Evolutionary conservation across 2,113 vertebrate species (phyloP).

Genomic region (Neomonachus schauinslandi): DNA sequence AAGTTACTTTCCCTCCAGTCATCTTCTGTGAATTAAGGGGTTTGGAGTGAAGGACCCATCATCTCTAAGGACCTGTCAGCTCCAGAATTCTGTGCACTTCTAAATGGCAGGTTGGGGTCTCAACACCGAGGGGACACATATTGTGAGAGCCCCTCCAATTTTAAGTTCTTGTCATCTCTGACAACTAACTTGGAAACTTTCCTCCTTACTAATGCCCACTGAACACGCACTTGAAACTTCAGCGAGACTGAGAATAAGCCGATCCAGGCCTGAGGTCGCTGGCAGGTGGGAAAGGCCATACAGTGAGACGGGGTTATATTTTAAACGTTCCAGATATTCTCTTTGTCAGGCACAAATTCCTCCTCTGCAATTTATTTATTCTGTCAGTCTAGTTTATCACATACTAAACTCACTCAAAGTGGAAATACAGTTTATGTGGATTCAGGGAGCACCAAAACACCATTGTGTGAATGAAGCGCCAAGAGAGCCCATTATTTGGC

Average conservation of each 20-base stretch:
- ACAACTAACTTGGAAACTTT: not conserved
- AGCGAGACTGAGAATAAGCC: not conserved
- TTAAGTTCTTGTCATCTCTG: not conserved
- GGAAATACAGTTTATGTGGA: not conserved
- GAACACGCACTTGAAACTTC: not conserved
- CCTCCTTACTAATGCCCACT: not conserved
- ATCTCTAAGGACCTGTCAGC: not conserved
- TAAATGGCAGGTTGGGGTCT: not conserved
- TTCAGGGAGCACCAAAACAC: not conserved
- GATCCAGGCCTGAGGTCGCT: not conserved
- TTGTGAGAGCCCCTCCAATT: not conserved
- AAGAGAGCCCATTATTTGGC: not conserved
- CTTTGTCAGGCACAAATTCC: not conserved
- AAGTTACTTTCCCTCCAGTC: not conserved
- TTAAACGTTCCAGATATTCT: not conserved
- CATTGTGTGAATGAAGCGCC: not conserved
- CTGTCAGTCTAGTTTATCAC: constrained; percentile 9
- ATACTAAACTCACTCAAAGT: not conserved
- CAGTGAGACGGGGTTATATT: not conserved
- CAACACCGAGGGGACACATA: not conserved
- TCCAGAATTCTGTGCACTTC: not conserved
- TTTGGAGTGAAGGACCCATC: not conserved
- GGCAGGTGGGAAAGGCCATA: not conserved
- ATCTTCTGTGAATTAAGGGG: not conserved
- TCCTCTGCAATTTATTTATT: not conserved